Conservation (phyloP, 2,113 vertebrate species). For the Mixornis gularis region DNA sequence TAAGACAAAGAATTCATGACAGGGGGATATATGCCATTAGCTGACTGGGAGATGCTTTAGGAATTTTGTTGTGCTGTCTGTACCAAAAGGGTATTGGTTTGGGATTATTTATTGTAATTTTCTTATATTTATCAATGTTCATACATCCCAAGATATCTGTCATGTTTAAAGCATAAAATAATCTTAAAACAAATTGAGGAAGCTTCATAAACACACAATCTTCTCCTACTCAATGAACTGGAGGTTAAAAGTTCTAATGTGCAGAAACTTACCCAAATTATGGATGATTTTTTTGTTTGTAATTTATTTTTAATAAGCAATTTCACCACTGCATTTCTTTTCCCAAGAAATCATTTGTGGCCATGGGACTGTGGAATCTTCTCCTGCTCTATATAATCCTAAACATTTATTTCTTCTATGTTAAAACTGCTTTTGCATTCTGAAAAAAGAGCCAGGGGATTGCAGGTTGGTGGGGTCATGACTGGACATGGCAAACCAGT, state of each 20-base stretch:
- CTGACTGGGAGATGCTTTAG: not conserved
- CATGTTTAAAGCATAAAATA: not conserved
- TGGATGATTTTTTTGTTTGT: not conserved
- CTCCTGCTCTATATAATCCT: not conserved
- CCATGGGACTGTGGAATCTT: not conserved
- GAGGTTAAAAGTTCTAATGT: not conserved
- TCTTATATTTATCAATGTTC: not conserved
- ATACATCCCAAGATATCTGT: not conserved
- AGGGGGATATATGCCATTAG: not conserved
- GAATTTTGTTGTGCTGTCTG: not conserved
- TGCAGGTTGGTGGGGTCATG: not conserved
- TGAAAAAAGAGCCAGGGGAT: not conserved
- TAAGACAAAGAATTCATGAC: not conserved
- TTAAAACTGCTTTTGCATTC: not conserved
- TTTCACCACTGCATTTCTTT: not conserved
- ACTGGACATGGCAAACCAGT: not conserved
- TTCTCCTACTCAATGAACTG: not conserved
- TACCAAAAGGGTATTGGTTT: not conserved
- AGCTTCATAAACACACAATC: not conserved
- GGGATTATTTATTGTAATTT: not conserved
- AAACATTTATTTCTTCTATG: not conserved
- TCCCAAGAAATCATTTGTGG: not conserved
- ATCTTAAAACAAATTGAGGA: not conserved
- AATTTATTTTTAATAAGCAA: not conserved
- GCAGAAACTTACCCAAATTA: not conserved